Evolutionary conservation across 1,140 invertebrate genomes (phyloP).

Genomic region (Amphibalanus amphitrite): DNA sequence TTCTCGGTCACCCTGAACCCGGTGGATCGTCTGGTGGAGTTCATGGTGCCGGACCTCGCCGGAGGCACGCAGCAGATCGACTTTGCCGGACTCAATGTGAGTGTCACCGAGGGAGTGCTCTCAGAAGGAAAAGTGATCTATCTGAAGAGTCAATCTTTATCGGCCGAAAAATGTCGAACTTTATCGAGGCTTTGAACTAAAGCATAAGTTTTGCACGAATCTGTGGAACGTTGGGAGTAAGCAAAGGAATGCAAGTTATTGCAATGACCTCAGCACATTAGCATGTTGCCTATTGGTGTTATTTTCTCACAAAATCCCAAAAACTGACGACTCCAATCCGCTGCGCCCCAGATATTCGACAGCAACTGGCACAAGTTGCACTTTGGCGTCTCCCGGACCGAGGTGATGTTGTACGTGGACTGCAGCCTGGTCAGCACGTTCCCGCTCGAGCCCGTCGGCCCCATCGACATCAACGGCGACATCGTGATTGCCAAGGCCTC

Average conservation of each 20-base stretch:
- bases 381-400: slow-evolving; percentile 46
- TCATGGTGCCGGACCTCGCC: slow-evolving; percentile 39
- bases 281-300: too few species aligned
- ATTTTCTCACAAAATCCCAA: too few species aligned
- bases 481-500: slow-evolving; percentile 44
- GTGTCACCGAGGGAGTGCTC: too few species aligned
- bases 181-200: too few species aligned
- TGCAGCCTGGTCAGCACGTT: slow-evolving; percentile 35
- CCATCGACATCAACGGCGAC: slow-evolving; percentile 44
- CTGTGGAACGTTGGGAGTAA: too few species aligned
- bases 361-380: slow-evolving; percentile 64
- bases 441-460: slow-evolving; percentile 34
- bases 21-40: slow-evolving; percentile 37
- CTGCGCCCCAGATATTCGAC: slow-evolving; percentile 44
- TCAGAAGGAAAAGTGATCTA: too few species aligned
- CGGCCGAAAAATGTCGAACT: too few species aligned
- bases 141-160: too few species aligned
- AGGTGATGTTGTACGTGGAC: slow-evolving; percentile 48
- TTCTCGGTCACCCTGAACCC: slow-evolving; percentile 51
- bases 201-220: too few species aligned
- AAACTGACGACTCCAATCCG: too few species aligned
- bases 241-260: not conserved
- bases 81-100: slow-evolving; percentile 38
- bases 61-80: slow-evolving; percentile 38
- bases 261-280: not conserved